Evolutionary conservation across 2,113 vertebrate species (phyloP).

Genomic region (Apeltes quadracus): DNA sequence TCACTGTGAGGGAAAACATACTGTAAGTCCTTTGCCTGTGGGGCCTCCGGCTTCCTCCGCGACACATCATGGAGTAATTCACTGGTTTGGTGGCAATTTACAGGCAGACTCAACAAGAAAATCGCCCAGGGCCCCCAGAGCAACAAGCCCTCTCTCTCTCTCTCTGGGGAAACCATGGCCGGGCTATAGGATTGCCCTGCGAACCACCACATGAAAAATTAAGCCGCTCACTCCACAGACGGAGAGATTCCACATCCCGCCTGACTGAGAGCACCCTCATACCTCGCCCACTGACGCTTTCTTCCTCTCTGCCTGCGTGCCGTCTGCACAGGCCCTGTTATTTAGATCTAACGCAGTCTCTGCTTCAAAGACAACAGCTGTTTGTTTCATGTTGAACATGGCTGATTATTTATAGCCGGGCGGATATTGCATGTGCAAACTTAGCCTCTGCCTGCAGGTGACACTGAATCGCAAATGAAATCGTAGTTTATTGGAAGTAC

Average conservation of each 20-base stretch:
- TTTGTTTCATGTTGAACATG: constrained; percentile 60
- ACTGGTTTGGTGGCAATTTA: constrained; percentile 76
- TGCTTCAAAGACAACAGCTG: constrained; percentile 64
- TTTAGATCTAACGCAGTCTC: constrained; percentile 34
- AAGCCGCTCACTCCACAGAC: constrained; percentile 60
- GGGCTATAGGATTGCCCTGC: constrained; percentile 51
- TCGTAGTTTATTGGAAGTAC: constrained; percentile 44
- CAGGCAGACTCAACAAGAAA: constrained; percentile 65
- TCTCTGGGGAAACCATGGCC: constrained; percentile 56
- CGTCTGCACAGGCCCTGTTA: constrained; percentile 26
- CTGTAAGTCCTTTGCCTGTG: constrained; percentile 55
- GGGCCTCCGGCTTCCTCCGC: constrained; percentile 57
- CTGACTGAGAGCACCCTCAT: constrained; percentile 35
- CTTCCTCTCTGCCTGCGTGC: constrained; percentile 18
- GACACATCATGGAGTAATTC: constrained; percentile 75
- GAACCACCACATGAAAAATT: constrained; percentile 74
- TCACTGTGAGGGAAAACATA: constrained; percentile 62
- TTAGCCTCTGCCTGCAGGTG: constrained; percentile 30
- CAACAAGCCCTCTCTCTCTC: constrained; percentile 40
- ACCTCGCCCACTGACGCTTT: constrained; percentile 19
- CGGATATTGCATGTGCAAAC: constrained; percentile 27
- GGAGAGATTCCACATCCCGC: constrained; percentile 40
- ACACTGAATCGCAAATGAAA: constrained; percentile 20
- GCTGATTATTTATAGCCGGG: constrained; percentile 48
- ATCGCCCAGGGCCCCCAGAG: constrained; percentile 56